Evolutionary conservation across 2,113 vertebrate genomes (phyloP), one percentile per base, ranked within the genome.

Genomic region (Lampris incognitus): DNA sequence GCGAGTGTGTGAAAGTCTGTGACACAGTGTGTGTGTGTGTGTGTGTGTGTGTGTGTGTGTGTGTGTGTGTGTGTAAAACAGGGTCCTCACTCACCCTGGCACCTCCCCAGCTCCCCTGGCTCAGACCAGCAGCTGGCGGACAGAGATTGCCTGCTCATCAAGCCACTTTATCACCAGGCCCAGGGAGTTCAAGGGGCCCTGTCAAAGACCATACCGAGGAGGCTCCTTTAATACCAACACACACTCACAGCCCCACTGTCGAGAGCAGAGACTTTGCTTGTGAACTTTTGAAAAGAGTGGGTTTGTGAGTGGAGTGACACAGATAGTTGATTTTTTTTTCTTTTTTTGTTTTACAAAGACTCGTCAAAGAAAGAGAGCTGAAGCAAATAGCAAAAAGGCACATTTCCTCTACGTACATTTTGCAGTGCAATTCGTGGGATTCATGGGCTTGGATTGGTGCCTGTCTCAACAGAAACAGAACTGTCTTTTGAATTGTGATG

Each of bases 131-230:
- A 89, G 85, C 87, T 90, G 90, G 87, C 85, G 89, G 82, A 61
- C 77, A 68, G 82, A 87, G 89, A 92, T 89, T 91, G 89, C 82
- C 87, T 91, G 88, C 91, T 93, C 92, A 93, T 94, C 90, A 92
- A 91, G 84, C 86, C 86, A 90, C 87, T 92, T 92, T 91, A 94
- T 92, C 91, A 89, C 84, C 9, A 65, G 82, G 88, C 86, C 73
- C 65, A 83, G 81, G 72, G 89, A 91, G 92, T 92, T 93, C 86
- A 87, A 89, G 91, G 87, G 90, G 84, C 60, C 24, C 83, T 90
- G 90, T 93, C 85, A 91, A 84, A 92, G 88, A 92, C 77, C 85
- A 81, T 57, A 81, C 77, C 57, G 71, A 91, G 82, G 77, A 88
- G 81, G 9, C 79, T 85, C 69, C 82, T 89, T 87, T 76, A 77